Conservation (phyloP, 2,797 vertebrate genomes). For the Acridotheres tristis region DNA sequence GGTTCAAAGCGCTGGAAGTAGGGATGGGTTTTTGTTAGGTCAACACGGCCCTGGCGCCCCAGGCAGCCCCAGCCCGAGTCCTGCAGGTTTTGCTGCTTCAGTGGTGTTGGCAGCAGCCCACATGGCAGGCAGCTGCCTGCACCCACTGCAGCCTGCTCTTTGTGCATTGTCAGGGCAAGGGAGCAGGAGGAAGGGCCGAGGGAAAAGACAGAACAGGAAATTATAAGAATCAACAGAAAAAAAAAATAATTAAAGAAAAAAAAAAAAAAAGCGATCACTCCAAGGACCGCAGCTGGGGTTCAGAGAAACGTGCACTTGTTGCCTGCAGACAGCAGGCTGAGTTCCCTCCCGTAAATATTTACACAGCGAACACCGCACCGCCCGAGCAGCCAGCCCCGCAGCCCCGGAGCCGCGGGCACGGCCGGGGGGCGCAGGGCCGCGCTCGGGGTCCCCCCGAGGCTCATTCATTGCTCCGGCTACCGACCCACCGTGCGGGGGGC, state of each 20-base stretch:
- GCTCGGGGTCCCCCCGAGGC: not conserved
- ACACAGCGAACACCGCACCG: not conserved
- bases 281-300: not conserved
- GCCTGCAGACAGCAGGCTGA: not conserved
- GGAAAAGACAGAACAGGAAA: slow-evolving; percentile 14
- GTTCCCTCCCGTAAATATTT: not conserved
- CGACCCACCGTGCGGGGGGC: not conserved
- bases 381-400: fast-evolving
- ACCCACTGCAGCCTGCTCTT: slow-evolving; percentile 53
- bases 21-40: not conserved
- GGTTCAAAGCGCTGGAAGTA: not conserved
- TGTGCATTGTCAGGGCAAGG: slow-evolving; percentile 48
- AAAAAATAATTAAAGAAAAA: not conserved
- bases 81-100: slow-evolving; percentile 43
- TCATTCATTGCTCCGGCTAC: not conserved
- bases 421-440: not conserved
- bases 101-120: slow-evolving; percentile 53
- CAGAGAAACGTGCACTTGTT: slow-evolving; percentile 35
- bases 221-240: not conserved
- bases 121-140: slow-evolving; percentile 57
- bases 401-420: fast-evolving
- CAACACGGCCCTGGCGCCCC: not conserved
- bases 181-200: slow-evolving; percentile 13
- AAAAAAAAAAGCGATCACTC: not conserved
- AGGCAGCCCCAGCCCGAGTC: not conserved